phyloP scores from a whole-genome alignment of 1,140 invertebrate genomes.

The Eurosta solidaginis region DNA sequence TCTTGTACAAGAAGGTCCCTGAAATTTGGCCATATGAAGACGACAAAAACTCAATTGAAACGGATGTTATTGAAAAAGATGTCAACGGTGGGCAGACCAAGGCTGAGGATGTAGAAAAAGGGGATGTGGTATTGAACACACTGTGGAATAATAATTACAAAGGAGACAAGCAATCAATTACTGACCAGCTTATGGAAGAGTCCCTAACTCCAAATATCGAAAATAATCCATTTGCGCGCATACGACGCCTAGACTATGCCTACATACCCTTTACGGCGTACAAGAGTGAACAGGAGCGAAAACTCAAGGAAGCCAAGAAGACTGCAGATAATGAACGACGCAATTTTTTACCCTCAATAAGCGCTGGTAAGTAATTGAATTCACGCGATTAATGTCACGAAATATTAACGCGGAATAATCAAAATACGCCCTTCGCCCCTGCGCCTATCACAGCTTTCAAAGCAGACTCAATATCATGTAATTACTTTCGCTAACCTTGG shows the following conservation, averaged over 20 bases:
- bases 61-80: neutral
- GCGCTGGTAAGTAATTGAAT: constrained; percentile 46
- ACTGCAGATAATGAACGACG: constrained; percentile 21
- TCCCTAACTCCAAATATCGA: neutral
- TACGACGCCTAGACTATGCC: neutral
- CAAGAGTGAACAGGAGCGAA: neutral
- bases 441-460: too few relatives aligned
- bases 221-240: neutral
- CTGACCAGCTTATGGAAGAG: neutral
- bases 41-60: neutral
- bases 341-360: constrained; percentile 46
- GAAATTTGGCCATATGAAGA: neutral
- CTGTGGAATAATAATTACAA: neutral
- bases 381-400: neutral
- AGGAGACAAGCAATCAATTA: neutral
- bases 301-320: neutral
- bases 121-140: neutral
- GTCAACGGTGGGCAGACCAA: neutral
- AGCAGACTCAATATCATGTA: too few relatives aligned
- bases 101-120: neutral
- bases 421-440: constrained; percentile 63
- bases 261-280: constrained; percentile 1
- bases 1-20: neutral
- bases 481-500: too few relatives aligned
- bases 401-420: neutral